Percentiles rank a stretch among this genome's conserved stretches.
These are phyloP conservation scores for Eulemur albifrons DNA, from an alignment of 2,797 vertebrate genomes.

Conservation along the genomic window DNA sequence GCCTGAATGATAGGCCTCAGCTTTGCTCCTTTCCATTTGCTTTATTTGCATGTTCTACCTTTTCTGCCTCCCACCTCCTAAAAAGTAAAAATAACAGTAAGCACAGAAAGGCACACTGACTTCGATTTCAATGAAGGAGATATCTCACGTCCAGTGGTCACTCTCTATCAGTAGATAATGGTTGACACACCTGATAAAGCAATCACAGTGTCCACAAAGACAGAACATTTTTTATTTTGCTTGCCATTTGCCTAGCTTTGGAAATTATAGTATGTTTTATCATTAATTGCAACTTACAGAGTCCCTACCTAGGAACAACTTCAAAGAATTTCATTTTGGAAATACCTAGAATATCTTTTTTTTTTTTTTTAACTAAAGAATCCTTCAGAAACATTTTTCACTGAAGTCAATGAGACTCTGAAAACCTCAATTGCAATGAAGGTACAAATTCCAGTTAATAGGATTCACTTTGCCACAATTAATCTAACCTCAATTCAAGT, in stretches of 20 bases:
- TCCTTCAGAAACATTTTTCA: neutral
- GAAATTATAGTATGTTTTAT: neutral
- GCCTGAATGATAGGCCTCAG: neutral
- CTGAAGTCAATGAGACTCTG: neutral
- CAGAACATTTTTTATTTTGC: neutral
- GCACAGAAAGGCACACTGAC: neutral
- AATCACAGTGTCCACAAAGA: neutral
- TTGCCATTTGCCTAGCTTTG: neutral
- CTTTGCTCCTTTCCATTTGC: neutral
- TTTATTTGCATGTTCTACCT: slow-evolving; percentile 16
- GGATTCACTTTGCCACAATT: neutral
- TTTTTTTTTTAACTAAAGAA: neutral
- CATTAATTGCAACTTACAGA: neutral
- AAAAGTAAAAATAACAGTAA: slow-evolving; percentile 4
- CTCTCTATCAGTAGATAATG: neutral
- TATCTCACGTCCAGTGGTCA: neutral
- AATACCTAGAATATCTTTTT: neutral
- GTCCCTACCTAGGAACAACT: neutral
- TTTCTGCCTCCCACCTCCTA: neutral
- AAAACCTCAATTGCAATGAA: neutral
- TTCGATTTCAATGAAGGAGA: neutral
- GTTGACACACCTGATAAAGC: neutral
- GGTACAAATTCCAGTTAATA: neutral
- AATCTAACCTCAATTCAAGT: neutral
- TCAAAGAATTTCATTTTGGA: slow-evolving; percentile 6